These are phyloP conservation scores for Tiphia femorata DNA, from an alignment of 2,888 invertebrate genomes.

Conservation along the genomic window DNA sequence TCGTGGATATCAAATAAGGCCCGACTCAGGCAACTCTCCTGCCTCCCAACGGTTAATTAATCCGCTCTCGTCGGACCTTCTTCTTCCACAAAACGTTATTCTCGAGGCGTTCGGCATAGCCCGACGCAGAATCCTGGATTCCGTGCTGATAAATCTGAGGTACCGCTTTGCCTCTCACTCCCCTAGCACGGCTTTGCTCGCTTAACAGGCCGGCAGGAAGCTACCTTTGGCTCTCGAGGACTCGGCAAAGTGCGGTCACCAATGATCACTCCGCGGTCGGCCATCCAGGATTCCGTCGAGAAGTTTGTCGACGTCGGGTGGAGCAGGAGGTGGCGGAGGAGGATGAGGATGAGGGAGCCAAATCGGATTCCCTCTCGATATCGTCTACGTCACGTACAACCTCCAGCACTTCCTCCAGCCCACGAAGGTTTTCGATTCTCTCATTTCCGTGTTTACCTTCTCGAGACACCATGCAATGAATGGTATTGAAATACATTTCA, in stretches of 20 bases:
- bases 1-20: no score
- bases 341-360: background rate
- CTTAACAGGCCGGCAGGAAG: slow-evolving; percentile 10
- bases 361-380: no score
- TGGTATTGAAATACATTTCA: no score
- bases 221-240: slow-evolving; percentile 18
- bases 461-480: no score
- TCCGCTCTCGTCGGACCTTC: background rate
- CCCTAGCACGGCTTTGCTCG: slow-evolving; percentile 14
- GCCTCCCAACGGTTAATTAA: no score
- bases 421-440: no score
- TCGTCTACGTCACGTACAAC: no score
- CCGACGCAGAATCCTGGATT: no score
- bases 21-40: no score
- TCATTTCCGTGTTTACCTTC: no score
- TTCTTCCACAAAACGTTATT: background rate
- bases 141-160: slow-evolving; percentile 35
- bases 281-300: background rate
- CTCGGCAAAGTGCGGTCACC: slow-evolving; percentile 23
- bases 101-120: no score
- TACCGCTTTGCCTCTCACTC: slow-evolving; percentile 9
- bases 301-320: background rate
- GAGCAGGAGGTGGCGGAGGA: background rate
- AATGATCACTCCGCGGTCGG: slow-evolving; percentile 20
- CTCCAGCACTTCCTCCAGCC: no score